Base-by-base conservation (phyloP, 2,113 vertebrate genomes). In the Oncorhynchus mykiss region DNA sequence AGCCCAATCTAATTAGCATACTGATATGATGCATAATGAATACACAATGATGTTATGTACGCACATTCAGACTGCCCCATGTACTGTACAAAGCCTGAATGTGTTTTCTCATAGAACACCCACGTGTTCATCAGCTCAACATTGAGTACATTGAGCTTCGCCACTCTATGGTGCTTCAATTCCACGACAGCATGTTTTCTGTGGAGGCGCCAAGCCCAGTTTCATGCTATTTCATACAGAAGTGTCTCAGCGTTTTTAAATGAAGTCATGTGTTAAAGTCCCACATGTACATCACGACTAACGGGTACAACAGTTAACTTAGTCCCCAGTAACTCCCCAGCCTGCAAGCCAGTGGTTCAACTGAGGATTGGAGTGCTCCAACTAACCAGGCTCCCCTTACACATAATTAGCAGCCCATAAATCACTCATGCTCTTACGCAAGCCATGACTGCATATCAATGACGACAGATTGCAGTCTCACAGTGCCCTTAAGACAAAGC, bases 1-100 rank as follows among this genome's bases (percentile, higher is more conserved):
- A 68, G 34, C 71, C 73, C 22, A 13, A 34, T 73, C 57, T 80
- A 81, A 88, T 88, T 83, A 88, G 75, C 81, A 83, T 76, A 60
- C 81, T 72, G 71, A 75, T 39, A 66, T 59, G 64, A 18, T 67
- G 65, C 29, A 25, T 57, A 59, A 71, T 71, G 70, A 57, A 49
- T 31, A 67, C 24, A 16, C n/a, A 78, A 78, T 72, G 78, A 66
- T 62, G 72, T 82, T 60, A 71, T 67, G 71, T 70, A 3, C 2
- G 20, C 45, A 64, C 31, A 54, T 22, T 64, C 51, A 22, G 67
- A 67, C 57, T 73, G 71, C 2, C 49, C 22, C 25, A 25, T 64
- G n/a, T 29, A 1, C 14, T 13, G n/a, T 29, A 4, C 14, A 27
- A 67, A 45, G 9, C 39, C 22, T 9, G 2, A 22, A 62, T 62